A percentile compares a stretch with the other conserved stretches of the same genome.
Evolutionary conservation across 2,113 vertebrate genomes (phyloP).

Genomic region (Alouatta palliata): DNA sequence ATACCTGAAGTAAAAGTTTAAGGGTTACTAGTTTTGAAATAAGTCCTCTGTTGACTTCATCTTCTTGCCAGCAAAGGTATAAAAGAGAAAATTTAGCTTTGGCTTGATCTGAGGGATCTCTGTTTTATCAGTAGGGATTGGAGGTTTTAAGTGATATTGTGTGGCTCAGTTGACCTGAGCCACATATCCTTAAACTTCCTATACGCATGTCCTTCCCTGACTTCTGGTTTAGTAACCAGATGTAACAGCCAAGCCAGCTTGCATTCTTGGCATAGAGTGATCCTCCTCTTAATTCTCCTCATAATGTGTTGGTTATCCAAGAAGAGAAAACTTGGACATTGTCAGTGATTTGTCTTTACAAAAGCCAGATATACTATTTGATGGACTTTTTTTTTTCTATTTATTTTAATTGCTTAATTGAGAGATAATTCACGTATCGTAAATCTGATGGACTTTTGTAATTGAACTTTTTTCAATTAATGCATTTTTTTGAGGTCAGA

Average conservation of each 20-base stretch:
- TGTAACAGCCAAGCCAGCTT: not conserved
- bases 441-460: constrained; percentile 16
- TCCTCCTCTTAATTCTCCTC: not conserved
- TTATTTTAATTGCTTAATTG: constrained; percentile 20
- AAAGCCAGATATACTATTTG: not conserved
- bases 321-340: constrained; percentile 9
- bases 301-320: not conserved
- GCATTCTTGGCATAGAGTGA: not conserved
- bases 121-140: not conserved
- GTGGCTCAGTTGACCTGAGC: not conserved
- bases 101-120: not conserved
- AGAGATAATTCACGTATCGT: not conserved
- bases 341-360: constrained; percentile 37
- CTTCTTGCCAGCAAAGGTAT: constrained; percentile 23
- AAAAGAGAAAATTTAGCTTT: not conserved
- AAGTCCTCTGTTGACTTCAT: not conserved
- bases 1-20: not conserved
- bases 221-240: not conserved
- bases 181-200: not conserved
- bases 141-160: not conserved
- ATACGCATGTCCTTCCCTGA: not conserved
- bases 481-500: not conserved
- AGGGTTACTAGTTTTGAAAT: constrained; percentile 13
- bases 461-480: constrained; percentile 28
- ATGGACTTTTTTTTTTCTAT: not conserved